Percentiles rank a stretch among this genome's conserved stretches.
These are phyloP conservation scores for Leucophenga varia DNA, from an alignment of 1,140 invertebrate genomes.

Conservation along the genomic window DNA sequence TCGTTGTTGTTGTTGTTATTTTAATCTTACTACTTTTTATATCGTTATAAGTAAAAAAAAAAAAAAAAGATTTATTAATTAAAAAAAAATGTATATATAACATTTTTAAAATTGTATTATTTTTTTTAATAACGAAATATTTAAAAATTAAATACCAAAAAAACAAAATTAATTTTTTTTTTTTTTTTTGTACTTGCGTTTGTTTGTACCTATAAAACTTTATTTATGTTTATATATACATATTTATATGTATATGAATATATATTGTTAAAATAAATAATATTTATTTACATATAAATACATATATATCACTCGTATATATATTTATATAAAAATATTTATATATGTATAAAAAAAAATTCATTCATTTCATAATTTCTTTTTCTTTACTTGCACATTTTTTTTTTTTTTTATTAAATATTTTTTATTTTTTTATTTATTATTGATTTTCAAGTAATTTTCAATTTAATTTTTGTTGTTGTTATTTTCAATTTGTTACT, in stretches of 20 bases:
- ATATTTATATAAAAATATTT: background rate
- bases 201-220: conserved; percentile 46
- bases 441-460: background rate
- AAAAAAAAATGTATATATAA: no score
- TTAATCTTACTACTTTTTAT: conserved; percentile 20
- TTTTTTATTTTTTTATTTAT: background rate
- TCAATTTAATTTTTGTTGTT: background rate
- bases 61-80: no score
- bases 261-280: conserved; percentile 38
- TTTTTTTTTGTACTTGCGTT: conserved; percentile 37
- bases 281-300: background rate
- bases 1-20: conserved; percentile 5
- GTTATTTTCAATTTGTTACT: background rate
- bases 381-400: background rate
- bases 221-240: conserved; percentile 44
- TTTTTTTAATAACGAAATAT: conserved; percentile 28
- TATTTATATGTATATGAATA: conserved; percentile 47
- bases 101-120: no score
- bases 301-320: background rate
- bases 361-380: background rate
- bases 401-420: background rate
- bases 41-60: conserved; percentile 43
- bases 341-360: background rate
- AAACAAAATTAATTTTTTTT: conserved; percentile 1
- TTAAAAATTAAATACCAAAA: conserved; percentile 41